These are phyloP conservation scores for Bradysia coprophila DNA, from an alignment of 1,140 invertebrate species.

Conservation along the genomic window DNA sequence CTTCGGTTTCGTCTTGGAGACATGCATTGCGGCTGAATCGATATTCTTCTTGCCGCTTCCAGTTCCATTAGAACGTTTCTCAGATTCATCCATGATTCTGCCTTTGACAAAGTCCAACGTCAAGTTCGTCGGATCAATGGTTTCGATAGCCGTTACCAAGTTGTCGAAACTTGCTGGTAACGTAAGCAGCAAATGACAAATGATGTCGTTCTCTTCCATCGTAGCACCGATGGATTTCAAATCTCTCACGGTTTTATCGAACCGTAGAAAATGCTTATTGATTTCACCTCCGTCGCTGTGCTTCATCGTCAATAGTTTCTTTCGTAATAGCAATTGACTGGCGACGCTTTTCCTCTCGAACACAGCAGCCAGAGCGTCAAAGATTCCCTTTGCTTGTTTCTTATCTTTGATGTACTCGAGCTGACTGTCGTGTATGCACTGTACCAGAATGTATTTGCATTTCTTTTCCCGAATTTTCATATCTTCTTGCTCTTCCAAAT, in stretches of 20 bases:
- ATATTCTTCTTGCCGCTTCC: not conserved
- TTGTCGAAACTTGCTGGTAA: slow-evolving; percentile 3
- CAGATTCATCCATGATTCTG: not conserved
- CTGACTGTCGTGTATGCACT: too few species aligned
- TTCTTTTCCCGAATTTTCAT: not conserved
- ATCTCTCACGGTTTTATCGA: slow-evolving; percentile 8
- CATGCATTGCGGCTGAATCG: too few species aligned
- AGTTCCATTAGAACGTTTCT: not conserved
- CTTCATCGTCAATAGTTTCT: slow-evolving; percentile 4
- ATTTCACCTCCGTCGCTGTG: not conserved
- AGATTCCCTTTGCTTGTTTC: not conserved
- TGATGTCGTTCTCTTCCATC: slow-evolving; percentile 5
- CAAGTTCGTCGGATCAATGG: too few species aligned
- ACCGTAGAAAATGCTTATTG: slow-evolving; percentile 7
- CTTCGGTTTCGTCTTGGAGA: too few species aligned
- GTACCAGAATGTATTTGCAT: not conserved
- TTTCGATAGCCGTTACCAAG: too few species aligned
- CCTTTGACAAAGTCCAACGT: slow-evolving; percentile 4
- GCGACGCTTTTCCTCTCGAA: too few species aligned
- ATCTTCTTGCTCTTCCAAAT: not conserved
- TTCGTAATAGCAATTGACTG: too few species aligned
- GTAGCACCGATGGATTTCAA: slow-evolving; percentile 5
- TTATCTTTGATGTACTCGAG: slow-evolving; percentile 5
- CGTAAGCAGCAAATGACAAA: too few species aligned
- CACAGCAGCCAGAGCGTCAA: not conserved